phyloP scores from a whole-genome alignment of 1,140 invertebrate genomes.

The Lasaia peninsularis region DNA sequence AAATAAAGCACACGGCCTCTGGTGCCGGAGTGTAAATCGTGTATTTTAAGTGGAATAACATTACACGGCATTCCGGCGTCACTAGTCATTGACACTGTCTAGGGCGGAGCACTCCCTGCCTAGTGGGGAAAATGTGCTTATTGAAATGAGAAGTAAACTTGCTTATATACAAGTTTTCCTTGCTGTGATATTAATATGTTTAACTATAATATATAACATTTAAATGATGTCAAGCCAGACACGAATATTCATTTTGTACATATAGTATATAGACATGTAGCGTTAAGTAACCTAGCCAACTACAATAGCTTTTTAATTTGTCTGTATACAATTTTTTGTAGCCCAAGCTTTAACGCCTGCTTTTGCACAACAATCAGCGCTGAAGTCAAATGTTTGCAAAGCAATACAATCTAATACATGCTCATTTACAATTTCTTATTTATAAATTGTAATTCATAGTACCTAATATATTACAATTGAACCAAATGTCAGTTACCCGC shows the following conservation, averaged over 20 bases:
- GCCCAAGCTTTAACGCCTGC: not conserved
- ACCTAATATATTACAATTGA: constrained; percentile 7
- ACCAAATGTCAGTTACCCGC: constrained; percentile 48
- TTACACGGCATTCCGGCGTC: constrained; percentile 9
- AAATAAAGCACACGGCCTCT: constrained; percentile 15
- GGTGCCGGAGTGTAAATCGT: constrained; percentile 18
- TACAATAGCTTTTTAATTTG: constrained; percentile 12
- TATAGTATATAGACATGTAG: constrained; percentile 42
- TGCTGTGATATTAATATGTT: constrained; percentile 72
- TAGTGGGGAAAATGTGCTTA: not conserved
- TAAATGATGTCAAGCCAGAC: constrained; percentile 45
- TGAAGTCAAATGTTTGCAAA: not conserved
- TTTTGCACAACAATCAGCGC: not conserved
- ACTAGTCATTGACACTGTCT: constrained; percentile 22
- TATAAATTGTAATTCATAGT: constrained; percentile 8
- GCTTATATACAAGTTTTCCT: constrained; percentile 50
- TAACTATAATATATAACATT: constrained; percentile 44
- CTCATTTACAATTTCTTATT: not conserved
- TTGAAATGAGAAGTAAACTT: constrained; percentile 16
- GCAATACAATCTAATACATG: not conserved
- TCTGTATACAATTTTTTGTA: constrained; percentile 11
- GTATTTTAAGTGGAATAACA: constrained; percentile 11
- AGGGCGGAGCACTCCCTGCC: not conserved
- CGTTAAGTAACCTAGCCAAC: constrained; percentile 29
- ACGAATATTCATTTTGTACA: constrained; percentile 51